These are phyloP conservation scores for Aphrocallistes beatrix DNA, from an alignment of 37 sponge, comb jelly and placozoan genomes.

Conservation along the genomic window DNA sequence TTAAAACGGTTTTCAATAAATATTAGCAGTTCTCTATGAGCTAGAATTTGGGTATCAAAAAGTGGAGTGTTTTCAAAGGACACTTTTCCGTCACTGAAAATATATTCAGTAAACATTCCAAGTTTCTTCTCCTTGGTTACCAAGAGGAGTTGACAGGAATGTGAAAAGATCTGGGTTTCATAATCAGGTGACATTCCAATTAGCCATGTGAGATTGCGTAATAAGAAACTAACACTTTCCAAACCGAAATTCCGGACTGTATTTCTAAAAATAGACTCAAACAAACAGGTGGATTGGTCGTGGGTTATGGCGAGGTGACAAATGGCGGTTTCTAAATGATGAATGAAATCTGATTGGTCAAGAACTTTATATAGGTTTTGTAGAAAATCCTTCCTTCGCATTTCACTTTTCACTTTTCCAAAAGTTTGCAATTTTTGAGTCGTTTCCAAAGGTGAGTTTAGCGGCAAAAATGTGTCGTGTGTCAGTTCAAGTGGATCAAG, in stretches of 20 bases:
- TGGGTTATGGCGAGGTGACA: not conserved
- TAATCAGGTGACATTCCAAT: not conserved
- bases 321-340: not conserved
- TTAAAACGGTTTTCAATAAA: not conserved
- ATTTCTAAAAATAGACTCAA: not conserved
- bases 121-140: not conserved
- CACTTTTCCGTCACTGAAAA: not conserved
- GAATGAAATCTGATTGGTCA: slow-evolving; percentile 4
- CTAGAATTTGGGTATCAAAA: not conserved
- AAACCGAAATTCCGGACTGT: not conserved
- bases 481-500: not conserved
- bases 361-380: not conserved
- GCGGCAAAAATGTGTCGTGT: not conserved
- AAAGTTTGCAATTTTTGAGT: not conserved
- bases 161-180: not conserved
- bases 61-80: not conserved
- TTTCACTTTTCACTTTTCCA: not conserved
- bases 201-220: not conserved
- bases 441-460: not conserved
- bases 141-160: slow-evolving; percentile 13
- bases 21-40: not conserved
- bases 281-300: not conserved
- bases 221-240: not conserved
- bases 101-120: not conserved
- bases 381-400: not conserved